phyloP scores from a whole-genome alignment of 2,888 invertebrate genomes.

The Lochmaea crataegi region DNA sequence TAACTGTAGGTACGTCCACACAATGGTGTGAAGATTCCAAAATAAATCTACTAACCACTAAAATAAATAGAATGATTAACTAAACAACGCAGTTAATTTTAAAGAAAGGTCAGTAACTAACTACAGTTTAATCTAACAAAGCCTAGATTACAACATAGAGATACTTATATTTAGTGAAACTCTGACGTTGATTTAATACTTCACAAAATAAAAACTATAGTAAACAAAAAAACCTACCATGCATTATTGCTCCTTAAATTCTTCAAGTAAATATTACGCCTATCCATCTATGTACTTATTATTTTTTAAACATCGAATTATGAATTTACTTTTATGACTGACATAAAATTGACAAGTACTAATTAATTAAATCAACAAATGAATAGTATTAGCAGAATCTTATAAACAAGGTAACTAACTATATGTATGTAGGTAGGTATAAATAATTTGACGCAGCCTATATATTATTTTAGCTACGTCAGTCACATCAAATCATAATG shows the following conservation, averaged over 20 bases:
- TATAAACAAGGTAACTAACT: no score
- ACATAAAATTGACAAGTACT: neutral
- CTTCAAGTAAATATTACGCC: neutral
- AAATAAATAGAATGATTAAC: neutral
- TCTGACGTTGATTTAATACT: no score
- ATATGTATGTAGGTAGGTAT: no score
- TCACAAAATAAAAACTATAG: neutral
- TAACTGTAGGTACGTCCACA: no score
- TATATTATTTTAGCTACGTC: conserved; percentile 16
- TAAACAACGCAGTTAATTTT: neutral
- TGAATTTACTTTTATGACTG: neutral
- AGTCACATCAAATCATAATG: conserved; percentile 36
- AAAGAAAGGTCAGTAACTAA: neutral
- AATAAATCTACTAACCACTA: no score
- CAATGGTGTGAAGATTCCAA: no score
- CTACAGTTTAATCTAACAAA: neutral
- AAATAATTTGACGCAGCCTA: no score
- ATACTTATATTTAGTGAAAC: neutral
- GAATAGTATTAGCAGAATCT: no score
- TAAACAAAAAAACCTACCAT: neutral
- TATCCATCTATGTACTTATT: neutral
- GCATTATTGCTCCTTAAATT: neutral
- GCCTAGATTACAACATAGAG: neutral
- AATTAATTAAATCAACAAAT: neutral
- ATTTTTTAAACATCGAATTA: neutral